phyloP scores from a whole-genome alignment of 2,888 invertebrate species.

The Drosophila acutilabella region DNA sequence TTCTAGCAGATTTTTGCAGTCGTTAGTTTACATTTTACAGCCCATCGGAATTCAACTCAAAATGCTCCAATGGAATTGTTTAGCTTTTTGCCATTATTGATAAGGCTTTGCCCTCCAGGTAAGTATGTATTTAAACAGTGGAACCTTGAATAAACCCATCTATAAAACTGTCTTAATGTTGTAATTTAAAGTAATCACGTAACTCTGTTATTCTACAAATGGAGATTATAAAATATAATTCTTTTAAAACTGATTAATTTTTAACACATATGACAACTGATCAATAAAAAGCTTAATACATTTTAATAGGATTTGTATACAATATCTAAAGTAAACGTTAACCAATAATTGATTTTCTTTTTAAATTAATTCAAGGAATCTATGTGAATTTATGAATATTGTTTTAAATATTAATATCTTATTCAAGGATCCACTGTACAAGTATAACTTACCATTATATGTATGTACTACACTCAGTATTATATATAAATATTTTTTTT shows the following conservation, averaged over 20 bases:
- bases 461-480: slow-evolving; percentile 46
- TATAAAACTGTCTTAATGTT: not conserved
- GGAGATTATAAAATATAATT: too few relatives aligned
- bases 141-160: slow-evolving; percentile 51
- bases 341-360: not conserved
- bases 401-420: slow-evolving; percentile 11
- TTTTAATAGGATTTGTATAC: too few relatives aligned
- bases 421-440: slow-evolving; percentile 57
- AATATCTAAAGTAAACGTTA: not conserved
- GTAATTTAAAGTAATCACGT: not conserved
- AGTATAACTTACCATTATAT: slow-evolving; percentile 39
- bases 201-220: too few relatives aligned
- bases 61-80: slow-evolving; percentile 67
- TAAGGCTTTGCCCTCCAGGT: slow-evolving; percentile 41
- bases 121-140: slow-evolving; percentile 49
- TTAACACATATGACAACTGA: too few relatives aligned
- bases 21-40: slow-evolving; percentile 79
- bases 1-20: slow-evolving; percentile 67
- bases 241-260: too few relatives aligned
- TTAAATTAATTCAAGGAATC: not conserved
- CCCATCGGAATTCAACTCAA: slow-evolving; percentile 53
- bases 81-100: slow-evolving; percentile 39
- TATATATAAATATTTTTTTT: slow-evolving; percentile 27
- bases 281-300: too few relatives aligned
- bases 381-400: not conserved